Evolutionary conservation across 2,797 vertebrate genomes (phyloP).

Genomic region (Schizopygopsis pylzovi): DNA sequence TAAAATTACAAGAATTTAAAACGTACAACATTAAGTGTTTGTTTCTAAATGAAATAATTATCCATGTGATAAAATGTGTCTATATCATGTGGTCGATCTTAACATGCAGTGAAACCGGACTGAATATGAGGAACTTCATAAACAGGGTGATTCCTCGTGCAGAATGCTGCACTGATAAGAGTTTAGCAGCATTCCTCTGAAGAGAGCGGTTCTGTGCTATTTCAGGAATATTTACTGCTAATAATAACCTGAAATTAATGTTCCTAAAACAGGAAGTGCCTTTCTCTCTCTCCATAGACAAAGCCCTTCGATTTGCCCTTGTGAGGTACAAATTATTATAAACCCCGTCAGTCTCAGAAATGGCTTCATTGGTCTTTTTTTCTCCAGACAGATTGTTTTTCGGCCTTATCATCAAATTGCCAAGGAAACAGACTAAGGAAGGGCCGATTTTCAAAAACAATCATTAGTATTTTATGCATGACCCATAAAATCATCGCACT

Average conservation of each 20-base stretch:
- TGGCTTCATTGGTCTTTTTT: constrained; percentile 20
- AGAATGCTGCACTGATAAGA: neutral
- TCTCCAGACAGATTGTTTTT: neutral
- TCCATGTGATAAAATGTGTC: neutral
- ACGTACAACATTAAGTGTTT: neutral
- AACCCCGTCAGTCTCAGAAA: neutral
- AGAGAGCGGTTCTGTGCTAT: neutral
- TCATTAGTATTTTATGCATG: neutral
- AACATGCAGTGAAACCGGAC: neutral
- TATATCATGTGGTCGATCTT: neutral
- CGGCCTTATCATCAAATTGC: neutral
- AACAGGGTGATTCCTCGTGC: neutral
- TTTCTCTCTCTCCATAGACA: constrained; percentile 2
- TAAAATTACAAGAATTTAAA: neutral
- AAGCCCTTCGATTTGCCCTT: constrained; percentile 8
- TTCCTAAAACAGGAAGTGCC: constrained; percentile 38
- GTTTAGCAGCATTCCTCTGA: constrained; percentile 4
- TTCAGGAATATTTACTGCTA: constrained; percentile 6
- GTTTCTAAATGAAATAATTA: constrained; percentile 6
- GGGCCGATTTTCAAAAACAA: neutral
- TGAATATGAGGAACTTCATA: neutral
- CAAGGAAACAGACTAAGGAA: constrained; percentile 7
- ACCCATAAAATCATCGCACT: neutral
- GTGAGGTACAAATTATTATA: constrained; percentile 13
- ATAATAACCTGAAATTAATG: constrained; percentile 11